These are phyloP conservation scores for Nezara viridula DNA, from an alignment of 2,888 invertebrate genomes.

Conservation along the genomic window DNA sequence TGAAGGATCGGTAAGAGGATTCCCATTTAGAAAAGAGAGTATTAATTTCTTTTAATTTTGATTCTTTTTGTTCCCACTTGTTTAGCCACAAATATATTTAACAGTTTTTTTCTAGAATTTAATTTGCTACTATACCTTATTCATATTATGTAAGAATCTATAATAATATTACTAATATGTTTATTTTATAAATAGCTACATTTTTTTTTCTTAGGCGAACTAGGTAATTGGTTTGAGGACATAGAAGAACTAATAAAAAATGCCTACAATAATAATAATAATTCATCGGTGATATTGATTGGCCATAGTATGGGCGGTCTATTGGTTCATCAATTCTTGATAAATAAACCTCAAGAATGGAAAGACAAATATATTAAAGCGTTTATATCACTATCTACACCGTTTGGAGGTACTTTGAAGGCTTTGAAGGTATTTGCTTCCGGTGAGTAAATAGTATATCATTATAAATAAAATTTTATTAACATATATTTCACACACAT, in stretches of 20 bases:
- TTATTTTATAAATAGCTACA: neutral
- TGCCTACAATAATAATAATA: neutral
- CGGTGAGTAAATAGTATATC: neutral
- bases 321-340: neutral
- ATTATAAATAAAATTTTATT: neutral
- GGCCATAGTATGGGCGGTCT: conserved; percentile 9
- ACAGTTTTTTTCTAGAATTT: no score
- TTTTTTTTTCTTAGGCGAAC: neutral
- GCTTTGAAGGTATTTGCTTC: neutral
- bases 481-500: no score
- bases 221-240: neutral
- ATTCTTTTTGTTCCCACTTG: no score
- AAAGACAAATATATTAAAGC: neutral
- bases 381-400: neutral
- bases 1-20: no score
- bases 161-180: no score
- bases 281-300: neutral
- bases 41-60: no score
- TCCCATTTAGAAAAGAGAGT: no score
- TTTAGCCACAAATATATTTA: no score
- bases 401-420: neutral
- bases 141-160: no score
- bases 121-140: no score
- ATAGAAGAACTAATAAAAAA: neutral
- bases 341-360: neutral